Conservation (phyloP, 2,888 invertebrate species). For the Athripsodes cinereus region DNA sequence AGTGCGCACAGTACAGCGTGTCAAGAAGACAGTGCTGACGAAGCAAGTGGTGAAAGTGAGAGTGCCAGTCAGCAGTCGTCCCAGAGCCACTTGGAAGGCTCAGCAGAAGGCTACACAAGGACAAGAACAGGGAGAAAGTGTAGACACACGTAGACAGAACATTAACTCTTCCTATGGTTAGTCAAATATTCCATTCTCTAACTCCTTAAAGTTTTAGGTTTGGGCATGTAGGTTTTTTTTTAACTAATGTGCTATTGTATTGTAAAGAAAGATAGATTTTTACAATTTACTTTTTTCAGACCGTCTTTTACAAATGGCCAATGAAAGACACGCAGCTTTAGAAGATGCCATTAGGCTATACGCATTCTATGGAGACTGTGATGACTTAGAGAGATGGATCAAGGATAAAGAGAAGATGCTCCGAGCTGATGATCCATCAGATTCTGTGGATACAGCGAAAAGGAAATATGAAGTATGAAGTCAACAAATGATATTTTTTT, state of each 20-base stretch:
- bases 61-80: conserved; percentile 42
- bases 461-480: conserved; percentile 79
- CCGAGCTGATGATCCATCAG: conserved; percentile 73
- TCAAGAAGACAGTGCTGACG: conserved; percentile 85
- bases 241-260: too few relatives aligned
- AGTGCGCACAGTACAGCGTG: conserved; percentile 74
- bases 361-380: conserved; percentile 93
- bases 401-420: conserved; percentile 89
- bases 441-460: conserved; percentile 88
- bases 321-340: conserved; percentile 73
- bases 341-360: conserved; percentile 90
- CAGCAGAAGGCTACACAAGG: conserved; percentile 8
- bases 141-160: conserved; percentile 71
- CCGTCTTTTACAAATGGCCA: conserved; percentile 73
- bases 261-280: neutral
- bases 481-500: too few relatives aligned
- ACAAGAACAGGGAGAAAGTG: conserved; percentile 47
- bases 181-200: neutral
- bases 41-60: conserved; percentile 79
- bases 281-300: conserved; percentile 34
- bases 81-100: conserved; percentile 25
- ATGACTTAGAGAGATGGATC: conserved; percentile 97
- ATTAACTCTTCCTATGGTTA: conserved; percentile 72
- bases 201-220: neutral
- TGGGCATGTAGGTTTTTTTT: too few relatives aligned